Evolutionary conservation across 2,888 invertebrate genomes (phyloP).

Genomic region (Cryptus viduatorius): DNA sequence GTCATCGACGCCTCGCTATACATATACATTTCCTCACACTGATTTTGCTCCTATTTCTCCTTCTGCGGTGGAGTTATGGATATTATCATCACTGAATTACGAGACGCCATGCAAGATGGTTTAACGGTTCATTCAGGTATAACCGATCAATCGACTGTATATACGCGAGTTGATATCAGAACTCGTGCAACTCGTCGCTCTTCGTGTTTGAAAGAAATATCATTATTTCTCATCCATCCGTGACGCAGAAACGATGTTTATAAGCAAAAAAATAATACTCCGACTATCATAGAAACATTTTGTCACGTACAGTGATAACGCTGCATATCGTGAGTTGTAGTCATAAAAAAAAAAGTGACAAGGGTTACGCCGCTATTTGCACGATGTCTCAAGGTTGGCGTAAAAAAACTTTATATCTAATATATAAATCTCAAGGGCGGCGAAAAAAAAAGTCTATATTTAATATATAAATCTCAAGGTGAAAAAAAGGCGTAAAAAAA

Average conservation of each 20-base stretch:
- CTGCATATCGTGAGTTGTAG: not conserved
- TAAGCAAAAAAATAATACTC: not conserved
- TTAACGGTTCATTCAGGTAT: slow-evolving; percentile 28
- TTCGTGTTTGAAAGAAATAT: not conserved
- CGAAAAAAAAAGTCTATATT: too few species aligned
- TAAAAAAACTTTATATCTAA: too few species aligned
- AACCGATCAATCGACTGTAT: slow-evolving; percentile 45
- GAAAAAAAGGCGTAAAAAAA: too few species aligned
- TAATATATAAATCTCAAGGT: too few species aligned
- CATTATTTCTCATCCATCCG: not conserved
- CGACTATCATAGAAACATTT: not conserved
- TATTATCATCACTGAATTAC: slow-evolving; percentile 52
- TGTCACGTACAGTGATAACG: not conserved
- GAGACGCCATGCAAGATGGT: slow-evolving; percentile 25
- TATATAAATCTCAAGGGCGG: too few species aligned
- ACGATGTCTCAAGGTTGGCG: not conserved
- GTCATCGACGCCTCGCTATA: slow-evolving; percentile 28
- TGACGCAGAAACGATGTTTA: not conserved
- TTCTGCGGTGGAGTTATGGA: slow-evolving; percentile 27
- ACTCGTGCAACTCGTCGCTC: slow-evolving; percentile 4
- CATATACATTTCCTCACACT: slow-evolving; percentile 12
- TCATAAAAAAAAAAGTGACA: not conserved
- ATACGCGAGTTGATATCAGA: not conserved
- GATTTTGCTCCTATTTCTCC: slow-evolving; percentile 20
- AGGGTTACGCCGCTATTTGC: not conserved